A percentile compares a stretch with the other conserved stretches of the same genome.
Evolutionary conservation across 1,140 invertebrate species (phyloP).

Genomic region (Oreohelix idahoensis): DNA sequence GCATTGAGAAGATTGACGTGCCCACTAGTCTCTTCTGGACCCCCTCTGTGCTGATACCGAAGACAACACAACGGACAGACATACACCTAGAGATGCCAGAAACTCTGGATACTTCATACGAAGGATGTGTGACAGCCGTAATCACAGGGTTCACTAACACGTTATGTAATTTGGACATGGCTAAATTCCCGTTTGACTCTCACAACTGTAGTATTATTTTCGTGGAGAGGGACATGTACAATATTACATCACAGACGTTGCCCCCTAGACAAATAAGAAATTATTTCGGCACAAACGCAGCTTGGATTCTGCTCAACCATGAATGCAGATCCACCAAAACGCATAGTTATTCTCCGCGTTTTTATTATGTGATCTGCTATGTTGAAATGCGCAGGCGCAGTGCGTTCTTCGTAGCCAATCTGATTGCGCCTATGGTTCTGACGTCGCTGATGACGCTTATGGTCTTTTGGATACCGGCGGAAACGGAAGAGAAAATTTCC

Average conservation of each 20-base stretch:
- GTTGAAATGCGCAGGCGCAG: constrained; percentile 90
- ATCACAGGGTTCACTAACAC: not conserved
- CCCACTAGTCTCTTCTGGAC: not conserved
- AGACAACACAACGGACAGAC: not conserved
- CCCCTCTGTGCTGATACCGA: not conserved
- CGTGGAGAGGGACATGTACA: not conserved
- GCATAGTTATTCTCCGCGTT: constrained; percentile 77
- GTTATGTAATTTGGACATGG: constrained; percentile 7
- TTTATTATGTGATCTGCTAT: constrained; percentile 78
- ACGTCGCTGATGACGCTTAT: constrained; percentile 75
- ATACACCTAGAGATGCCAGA: not conserved
- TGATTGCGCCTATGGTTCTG: constrained; percentile 76
- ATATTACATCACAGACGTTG: not conserved
- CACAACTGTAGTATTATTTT: constrained; percentile 17
- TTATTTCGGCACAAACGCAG: not conserved
- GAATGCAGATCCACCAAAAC: not conserved
- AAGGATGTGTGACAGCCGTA: not conserved
- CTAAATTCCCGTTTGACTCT: constrained; percentile 8
- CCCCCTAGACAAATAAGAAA: not conserved
- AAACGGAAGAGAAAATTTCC: constrained; percentile 77
- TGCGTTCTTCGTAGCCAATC: constrained; percentile 82
- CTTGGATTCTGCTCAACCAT: not conserved
- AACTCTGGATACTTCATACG: not conserved
- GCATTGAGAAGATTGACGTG: not conserved
- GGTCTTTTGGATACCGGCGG: constrained; percentile 76